phyloP scores from a whole-genome alignment of 2,113 vertebrate genomes.

The Haemorhous mexicanus region DNA sequence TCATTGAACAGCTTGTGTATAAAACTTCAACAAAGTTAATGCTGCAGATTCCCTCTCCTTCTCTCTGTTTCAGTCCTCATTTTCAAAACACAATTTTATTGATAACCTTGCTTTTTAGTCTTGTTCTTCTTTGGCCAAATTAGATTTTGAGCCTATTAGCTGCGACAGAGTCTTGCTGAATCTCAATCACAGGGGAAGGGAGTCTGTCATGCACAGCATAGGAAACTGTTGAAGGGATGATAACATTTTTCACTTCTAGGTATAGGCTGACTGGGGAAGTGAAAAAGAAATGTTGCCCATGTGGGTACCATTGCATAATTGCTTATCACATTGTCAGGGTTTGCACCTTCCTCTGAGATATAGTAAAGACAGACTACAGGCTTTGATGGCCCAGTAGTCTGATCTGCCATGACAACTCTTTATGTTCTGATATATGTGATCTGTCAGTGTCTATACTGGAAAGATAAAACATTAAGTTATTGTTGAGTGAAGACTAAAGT shows the following conservation, averaged over 20 bases:
- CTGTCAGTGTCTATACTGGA: constrained; percentile 4
- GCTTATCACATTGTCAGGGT: background rate
- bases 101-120: background rate
- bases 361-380: background rate
- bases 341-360: constrained; percentile 36
- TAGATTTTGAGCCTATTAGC: background rate
- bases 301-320: background rate
- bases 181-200: background rate
- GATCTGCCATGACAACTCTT: constrained; percentile 16
- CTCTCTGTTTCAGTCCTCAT: background rate
- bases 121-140: background rate
- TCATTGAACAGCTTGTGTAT: background rate
- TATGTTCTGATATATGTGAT: constrained; percentile 5
- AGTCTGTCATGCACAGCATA: background rate
- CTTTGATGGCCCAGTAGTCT: background rate
- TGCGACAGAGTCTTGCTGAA: background rate
- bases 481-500: background rate
- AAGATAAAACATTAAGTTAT: background rate
- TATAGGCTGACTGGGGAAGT: background rate
- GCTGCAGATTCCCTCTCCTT: background rate
- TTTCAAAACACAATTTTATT: background rate
- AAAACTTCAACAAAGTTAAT: background rate
- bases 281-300: background rate
- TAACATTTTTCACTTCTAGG: background rate
- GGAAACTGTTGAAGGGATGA: background rate